A percentile compares a stretch with the other conserved stretches of the same genome.
Evolutionary conservation across 2,113 vertebrate species (phyloP).

Genomic region (Heterotis niloticus): DNA sequence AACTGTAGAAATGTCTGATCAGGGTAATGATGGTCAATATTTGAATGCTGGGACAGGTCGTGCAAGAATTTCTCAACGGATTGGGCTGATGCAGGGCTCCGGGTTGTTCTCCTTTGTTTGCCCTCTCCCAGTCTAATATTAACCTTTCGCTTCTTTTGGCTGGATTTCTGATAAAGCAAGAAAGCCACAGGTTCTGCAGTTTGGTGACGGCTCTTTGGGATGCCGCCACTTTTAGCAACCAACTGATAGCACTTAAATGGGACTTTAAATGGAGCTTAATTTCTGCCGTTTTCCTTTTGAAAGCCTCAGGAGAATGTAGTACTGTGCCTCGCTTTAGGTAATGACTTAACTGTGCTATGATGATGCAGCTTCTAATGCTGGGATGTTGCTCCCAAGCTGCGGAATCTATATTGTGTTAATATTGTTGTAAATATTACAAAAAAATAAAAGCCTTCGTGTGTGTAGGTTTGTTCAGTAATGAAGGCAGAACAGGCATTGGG

Average conservation of each 20-base stretch:
- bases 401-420: no score
- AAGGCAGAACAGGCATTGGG: not conserved
- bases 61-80: no score
- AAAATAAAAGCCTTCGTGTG: slow-evolving; percentile 5
- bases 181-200: not conserved
- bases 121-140: not conserved
- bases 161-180: not conserved
- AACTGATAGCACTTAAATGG: no score
- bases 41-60: no score
- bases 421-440: slow-evolving; percentile 28
- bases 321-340: slow-evolving; percentile 41
- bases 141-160: not conserved
- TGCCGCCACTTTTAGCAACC: no score
- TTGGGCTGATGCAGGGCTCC: not conserved
- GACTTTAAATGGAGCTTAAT: no score
- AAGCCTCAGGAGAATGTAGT: not conserved
- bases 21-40: no score
- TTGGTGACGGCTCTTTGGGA: no score
- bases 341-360: no score
- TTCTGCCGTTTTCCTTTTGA: slow-evolving; percentile 32
- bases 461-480: slow-evolving; percentile 1
- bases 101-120: not conserved
- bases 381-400: no score
- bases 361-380: no score
- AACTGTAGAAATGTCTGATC: no score